Percentiles rank a stretch among this genome's conserved stretches.
Evolutionary conservation across 1,140 invertebrate species (phyloP).

Genomic region (Trachymyrmex septentrionalis): DNA sequence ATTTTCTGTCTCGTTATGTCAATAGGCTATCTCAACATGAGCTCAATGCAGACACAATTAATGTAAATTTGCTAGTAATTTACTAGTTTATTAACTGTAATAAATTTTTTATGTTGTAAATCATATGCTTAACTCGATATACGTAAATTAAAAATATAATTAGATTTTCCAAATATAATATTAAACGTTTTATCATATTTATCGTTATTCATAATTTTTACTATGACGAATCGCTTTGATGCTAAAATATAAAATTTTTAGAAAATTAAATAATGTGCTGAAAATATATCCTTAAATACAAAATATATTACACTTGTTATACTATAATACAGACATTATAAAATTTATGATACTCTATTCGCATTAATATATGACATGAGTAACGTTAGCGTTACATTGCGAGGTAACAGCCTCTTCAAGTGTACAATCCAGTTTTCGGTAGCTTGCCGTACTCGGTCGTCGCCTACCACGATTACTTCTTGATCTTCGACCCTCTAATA

Average conservation of each 20-base stretch:
- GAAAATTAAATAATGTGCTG: conserved; percentile 65
- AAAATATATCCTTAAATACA: conserved; percentile 69
- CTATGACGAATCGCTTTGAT: neutral
- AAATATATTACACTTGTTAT: conserved; percentile 72
- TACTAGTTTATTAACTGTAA: neutral
- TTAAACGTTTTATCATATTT: neutral
- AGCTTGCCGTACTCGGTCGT: conserved; percentile 88
- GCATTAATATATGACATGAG: conserved; percentile 86
- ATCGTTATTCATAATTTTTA: conserved; percentile 7
- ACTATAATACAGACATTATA: conserved; percentile 71
- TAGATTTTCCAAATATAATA: conserved; percentile 7
- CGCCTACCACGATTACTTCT: conserved; percentile 84
- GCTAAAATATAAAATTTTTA: conserved; percentile 41
- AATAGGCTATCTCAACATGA: neutral
- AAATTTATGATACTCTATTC: conserved; percentile 60
- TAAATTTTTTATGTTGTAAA: neutral
- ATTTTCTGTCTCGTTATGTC: neutral
- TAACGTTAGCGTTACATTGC: conserved; percentile 85
- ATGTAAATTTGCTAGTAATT: neutral
- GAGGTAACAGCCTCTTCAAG: conserved; percentile 89
- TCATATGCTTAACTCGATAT: neutral
- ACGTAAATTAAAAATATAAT: conserved; percentile 21
- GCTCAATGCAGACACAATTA: neutral
- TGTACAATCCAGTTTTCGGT: conserved; percentile 89
- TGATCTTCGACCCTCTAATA: conserved; percentile 87